phyloP scores from a whole-genome alignment of 2,888 invertebrate genomes.

The Drosophila buzzatii region DNA sequence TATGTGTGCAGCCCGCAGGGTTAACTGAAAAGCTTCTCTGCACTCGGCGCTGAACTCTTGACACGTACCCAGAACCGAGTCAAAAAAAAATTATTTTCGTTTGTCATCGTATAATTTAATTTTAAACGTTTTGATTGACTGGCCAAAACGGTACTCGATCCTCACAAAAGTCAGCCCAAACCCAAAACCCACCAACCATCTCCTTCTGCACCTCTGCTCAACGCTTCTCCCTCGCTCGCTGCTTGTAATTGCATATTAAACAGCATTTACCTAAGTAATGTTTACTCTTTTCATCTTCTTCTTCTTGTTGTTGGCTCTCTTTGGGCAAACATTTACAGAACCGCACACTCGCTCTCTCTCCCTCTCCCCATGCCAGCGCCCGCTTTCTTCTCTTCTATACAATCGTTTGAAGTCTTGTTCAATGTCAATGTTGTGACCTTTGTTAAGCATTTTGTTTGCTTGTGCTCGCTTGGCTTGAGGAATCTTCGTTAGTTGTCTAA shows the following conservation, averaged over 20 bases:
- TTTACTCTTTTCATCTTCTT: slow-evolving; percentile 42
- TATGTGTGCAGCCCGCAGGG: slow-evolving; percentile 4
- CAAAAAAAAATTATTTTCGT: slow-evolving; percentile 67
- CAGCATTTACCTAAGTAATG: slow-evolving; percentile 70
- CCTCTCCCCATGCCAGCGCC: neutral
- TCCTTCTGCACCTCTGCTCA: neutral
- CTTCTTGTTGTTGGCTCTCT: slow-evolving; percentile 40
- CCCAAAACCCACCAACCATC: slow-evolving; percentile 6
- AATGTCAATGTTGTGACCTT: slow-evolving; percentile 79
- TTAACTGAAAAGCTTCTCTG: slow-evolving; percentile 40
- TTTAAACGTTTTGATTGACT: slow-evolving; percentile 75
- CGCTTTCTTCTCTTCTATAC: slow-evolving; percentile 1
- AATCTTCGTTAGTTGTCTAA: slow-evolving; percentile 49
- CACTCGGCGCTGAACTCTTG: slow-evolving; percentile 52
- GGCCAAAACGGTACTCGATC: slow-evolving; percentile 65
- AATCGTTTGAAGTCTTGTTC: slow-evolving; percentile 57
- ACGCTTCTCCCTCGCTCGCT: neutral
- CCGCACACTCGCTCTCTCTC: neutral
- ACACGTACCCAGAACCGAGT: slow-evolving; percentile 38
- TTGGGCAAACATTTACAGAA: slow-evolving; percentile 33
- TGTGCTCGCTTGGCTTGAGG: slow-evolving; percentile 40
- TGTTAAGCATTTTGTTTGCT: slow-evolving; percentile 78
- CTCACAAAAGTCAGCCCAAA: slow-evolving; percentile 14
- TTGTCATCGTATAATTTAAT: slow-evolving; percentile 77
- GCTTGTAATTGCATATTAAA: slow-evolving; percentile 77